These are phyloP conservation scores for Acropternis orthonyx DNA, from an alignment of 2,797 vertebrate species.

Conservation along the genomic window DNA sequence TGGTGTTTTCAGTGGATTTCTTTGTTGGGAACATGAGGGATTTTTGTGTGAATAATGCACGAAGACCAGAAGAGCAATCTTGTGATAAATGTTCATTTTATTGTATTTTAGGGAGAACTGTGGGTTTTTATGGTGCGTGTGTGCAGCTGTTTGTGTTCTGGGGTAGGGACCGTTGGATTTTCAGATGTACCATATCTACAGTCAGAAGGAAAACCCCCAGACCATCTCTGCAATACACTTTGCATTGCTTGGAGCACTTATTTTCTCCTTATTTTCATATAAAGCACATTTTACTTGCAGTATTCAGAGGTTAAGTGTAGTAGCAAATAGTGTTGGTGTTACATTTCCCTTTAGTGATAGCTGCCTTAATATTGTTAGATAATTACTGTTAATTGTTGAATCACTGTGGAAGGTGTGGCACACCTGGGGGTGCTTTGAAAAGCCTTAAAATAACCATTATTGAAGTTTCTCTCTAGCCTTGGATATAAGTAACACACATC, in stretches of 20 bases:
- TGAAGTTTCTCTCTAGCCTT: background rate
- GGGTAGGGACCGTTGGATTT: background rate
- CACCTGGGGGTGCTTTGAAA: background rate
- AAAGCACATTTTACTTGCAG: background rate
- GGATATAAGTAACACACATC: background rate
- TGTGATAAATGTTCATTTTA: background rate
- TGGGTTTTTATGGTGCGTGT: background rate
- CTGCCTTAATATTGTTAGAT: background rate
- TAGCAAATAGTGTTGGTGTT: background rate
- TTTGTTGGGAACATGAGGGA: background rate
- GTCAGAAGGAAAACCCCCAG: too few species aligned
- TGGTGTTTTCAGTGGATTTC: rapidly evolving
- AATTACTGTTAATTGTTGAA: background rate
- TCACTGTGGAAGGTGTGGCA: background rate
- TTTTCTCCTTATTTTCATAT: rapidly evolving
- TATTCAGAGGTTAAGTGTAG: background rate
- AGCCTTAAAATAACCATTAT: background rate
- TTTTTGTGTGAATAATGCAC: background rate
- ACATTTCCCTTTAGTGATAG: background rate
- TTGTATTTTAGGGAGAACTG: background rate
- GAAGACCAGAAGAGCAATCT: background rate
- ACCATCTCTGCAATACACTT: background rate
- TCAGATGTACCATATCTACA: background rate
- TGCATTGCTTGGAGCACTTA: background rate
- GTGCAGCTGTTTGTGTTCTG: rapidly evolving